phyloP scores from a whole-genome alignment of 2,797 vertebrate species.

The Aselliscus stoliczkanus region DNA sequence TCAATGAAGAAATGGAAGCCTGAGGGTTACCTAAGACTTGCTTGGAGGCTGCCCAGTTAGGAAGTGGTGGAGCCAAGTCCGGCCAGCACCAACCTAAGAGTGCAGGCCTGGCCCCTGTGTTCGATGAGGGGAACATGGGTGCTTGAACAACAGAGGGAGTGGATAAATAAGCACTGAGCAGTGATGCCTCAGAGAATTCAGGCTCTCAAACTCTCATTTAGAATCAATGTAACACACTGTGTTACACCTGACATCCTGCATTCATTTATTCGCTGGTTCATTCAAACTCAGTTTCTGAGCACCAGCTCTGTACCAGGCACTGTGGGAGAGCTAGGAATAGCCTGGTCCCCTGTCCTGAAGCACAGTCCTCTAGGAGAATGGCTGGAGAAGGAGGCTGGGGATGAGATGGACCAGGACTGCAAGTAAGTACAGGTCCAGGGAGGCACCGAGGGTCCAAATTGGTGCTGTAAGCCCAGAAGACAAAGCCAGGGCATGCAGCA shows the following conservation, averaged over 20 bases:
- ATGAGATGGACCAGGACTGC: not conserved
- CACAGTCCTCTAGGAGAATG: not conserved
- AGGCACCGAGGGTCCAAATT: not conserved
- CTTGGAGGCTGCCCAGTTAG: not conserved
- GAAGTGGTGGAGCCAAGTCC: not conserved
- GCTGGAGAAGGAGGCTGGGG: not conserved
- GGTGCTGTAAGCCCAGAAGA: not conserved
- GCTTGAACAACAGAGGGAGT: not conserved
- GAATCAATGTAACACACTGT: not conserved
- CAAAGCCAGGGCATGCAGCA: not conserved
- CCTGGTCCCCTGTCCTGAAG: not conserved
- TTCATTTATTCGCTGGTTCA: not conserved
- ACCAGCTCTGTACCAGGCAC: not conserved
- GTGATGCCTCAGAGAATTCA: not conserved
- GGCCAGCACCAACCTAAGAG: not conserved
- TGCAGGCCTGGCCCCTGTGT: fast-evolving
- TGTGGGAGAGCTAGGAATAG: not conserved
- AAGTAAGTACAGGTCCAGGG: not conserved
- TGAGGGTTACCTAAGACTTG: not conserved
- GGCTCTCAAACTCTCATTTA: not conserved
- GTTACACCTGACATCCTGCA: not conserved
- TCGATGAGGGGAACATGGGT: not conserved
- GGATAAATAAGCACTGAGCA: not conserved
- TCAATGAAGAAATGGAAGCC: not conserved
- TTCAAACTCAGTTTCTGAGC: not conserved